These are phyloP conservation scores for Pristis pectinata DNA, from an alignment of 2,797 vertebrate species.

Conservation along the genomic window DNA sequence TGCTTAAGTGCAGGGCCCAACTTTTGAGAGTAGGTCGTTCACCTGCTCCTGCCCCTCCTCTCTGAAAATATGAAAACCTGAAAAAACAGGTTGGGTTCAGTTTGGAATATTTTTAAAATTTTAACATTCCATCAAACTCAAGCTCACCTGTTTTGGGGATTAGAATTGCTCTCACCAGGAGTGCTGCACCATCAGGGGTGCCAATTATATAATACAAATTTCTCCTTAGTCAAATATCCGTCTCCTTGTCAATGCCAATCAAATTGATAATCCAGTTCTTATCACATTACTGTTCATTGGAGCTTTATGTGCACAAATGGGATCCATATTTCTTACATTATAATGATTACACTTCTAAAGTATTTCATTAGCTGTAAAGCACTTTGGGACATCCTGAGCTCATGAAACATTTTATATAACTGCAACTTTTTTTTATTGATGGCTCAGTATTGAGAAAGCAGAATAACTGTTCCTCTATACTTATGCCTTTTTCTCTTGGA, in stretches of 20 bases:
- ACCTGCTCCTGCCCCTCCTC: too few species aligned
- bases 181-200: background rate
- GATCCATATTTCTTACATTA: background rate
- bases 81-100: too few species aligned
- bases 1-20: too few species aligned
- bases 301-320: background rate
- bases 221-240: background rate
- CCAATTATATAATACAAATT: too few species aligned
- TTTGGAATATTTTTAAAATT: too few species aligned
- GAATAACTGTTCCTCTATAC: background rate
- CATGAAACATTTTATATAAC: background rate
- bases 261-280: background rate
- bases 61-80: too few species aligned
- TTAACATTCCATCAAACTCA: too few species aligned
- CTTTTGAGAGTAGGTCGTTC: too few species aligned
- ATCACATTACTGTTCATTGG: background rate
- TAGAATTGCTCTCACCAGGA: background rate
- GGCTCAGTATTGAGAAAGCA: too few species aligned
- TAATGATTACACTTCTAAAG: background rate
- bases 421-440: background rate
- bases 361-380: background rate
- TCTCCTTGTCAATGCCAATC: background rate
- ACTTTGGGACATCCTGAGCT: background rate
- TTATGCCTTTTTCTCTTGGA: background rate
- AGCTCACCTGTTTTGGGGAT: too few species aligned